Percentiles rank a stretch among this genome's conserved stretches.
These are phyloP conservation scores for Platanista minor DNA, from an alignment of 2,113 vertebrate species.

Conservation along the genomic window DNA sequence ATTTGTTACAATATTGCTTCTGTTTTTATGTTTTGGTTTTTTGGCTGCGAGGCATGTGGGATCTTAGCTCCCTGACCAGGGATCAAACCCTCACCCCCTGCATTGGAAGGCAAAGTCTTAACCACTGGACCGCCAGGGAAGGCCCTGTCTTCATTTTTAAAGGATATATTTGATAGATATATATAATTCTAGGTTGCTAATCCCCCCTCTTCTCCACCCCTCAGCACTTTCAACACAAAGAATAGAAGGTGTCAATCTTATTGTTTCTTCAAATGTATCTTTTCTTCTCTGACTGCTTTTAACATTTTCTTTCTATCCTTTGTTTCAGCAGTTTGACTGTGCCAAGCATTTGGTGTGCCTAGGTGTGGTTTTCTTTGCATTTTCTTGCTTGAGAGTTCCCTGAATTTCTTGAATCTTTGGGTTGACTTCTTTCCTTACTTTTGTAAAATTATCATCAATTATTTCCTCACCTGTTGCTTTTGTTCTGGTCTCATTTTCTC, in stretches of 20 bases:
- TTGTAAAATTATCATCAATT: not conserved
- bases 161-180: not conserved
- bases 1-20: too few species aligned
- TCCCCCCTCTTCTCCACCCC: rapidly evolving
- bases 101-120: not conserved
- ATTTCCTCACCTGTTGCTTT: not conserved
- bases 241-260: not conserved
- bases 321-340: not conserved
- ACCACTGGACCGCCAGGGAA: not conserved
- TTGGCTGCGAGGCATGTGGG: not conserved
- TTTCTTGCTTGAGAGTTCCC: not conserved
- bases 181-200: not conserved
- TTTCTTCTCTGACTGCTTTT: not conserved
- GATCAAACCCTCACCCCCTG: not conserved
- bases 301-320: not conserved
- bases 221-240: not conserved
- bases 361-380: not conserved
- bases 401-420: conserved; percentile 1
- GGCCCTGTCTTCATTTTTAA: not conserved
- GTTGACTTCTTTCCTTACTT: conserved; percentile 4
- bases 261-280: not conserved
- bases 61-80: not conserved
- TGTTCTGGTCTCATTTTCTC: not conserved
- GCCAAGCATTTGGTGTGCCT: not conserved
- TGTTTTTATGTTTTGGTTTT: too few species aligned